phyloP scores from a whole-genome alignment of 1,140 invertebrate species.

The Cataglyphis hispanica region DNA sequence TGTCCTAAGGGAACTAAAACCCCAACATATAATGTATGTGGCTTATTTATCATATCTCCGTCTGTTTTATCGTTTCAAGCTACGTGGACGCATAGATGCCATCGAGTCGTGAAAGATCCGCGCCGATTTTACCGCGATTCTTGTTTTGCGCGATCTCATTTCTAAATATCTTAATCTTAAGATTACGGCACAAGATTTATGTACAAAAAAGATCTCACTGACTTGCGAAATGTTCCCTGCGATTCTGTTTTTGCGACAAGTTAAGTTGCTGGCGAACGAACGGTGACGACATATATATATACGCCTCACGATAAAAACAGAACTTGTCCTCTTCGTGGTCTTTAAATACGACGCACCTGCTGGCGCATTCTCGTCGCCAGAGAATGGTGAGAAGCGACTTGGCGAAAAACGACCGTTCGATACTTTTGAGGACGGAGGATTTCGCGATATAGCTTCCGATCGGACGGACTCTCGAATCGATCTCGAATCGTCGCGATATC shows the following conservation, averaged over 20 bases:
- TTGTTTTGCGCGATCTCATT: background rate
- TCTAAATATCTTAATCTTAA: background rate
- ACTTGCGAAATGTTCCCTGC: conserved; percentile 13
- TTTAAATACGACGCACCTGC: conserved; percentile 24
- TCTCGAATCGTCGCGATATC: conserved; percentile 17
- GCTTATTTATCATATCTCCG: conserved; percentile 16
- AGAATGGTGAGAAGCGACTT: background rate
- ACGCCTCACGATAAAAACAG: background rate
- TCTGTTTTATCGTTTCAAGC: conserved; percentile 27
- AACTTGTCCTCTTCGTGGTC: conserved; percentile 7
- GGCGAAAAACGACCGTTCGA: background rate
- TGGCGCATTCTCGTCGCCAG: background rate
- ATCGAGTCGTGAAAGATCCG: conserved; percentile 22
- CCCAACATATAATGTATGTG: conserved; percentile 19
- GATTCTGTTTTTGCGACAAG: background rate
- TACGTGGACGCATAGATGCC: conserved; percentile 15
- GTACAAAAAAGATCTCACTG: background rate
- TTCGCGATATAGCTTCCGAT: conserved; percentile 34
- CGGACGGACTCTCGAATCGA: conserved; percentile 9
- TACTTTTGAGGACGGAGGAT: background rate
- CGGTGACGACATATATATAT: background rate
- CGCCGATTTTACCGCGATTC: background rate
- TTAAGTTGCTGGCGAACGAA: conserved; percentile 8
- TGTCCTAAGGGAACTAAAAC: conserved; percentile 4
- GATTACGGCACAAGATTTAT: background rate